Base-by-base conservation (phyloP, 2,797 vertebrate genomes). In the Sebastolobus alascanus region DNA sequence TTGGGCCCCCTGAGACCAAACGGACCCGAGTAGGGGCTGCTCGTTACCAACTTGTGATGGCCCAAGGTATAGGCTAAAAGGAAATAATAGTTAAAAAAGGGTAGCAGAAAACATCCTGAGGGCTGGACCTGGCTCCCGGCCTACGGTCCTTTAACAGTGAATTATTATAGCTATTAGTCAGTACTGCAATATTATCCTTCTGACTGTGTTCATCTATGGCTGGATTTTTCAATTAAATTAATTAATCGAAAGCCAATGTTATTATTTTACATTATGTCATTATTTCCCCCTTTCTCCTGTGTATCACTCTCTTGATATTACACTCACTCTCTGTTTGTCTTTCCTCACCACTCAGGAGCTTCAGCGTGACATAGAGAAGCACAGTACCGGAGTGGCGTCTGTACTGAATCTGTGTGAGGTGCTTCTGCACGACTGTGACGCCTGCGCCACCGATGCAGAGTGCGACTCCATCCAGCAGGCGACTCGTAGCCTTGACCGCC, bases 381-480 rank as follows among this genome's bases (percentile, higher is more conserved):
- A 99, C 92, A 99, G 98, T 73, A 98, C 98, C 0, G 98, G 98
- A 0, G 98, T 99, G 59, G 98, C 98, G 0, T 99, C 99, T 0
- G 98, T 99, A 37, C 96, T 99, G 86, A 99, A 98, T 84, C 94
- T 99, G 59, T 99, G 98, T 10, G 98, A 99, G 89, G 98, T 99
- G n/a, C 96, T 99, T 11, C 96, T 99, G 61, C 99, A 99, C 0
- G 99, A 99, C 94, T 99, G 98, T 2, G 99, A 99, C 2, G 99
- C 98, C 14, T 99, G 98, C 3, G 97, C 98, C 91, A 99, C 97
- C 0, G 99, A 99, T 52, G 95, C 96, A 0, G 98, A 99, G 93
- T 99, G 97, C n/a, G 98, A 99, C 83, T 99, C 98, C 88, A 99
- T 99, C 94, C 99, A 99, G 92, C 98, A 98, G 90, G 97, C 99